phyloP scores from a whole-genome alignment of 2,888 invertebrate species.

The Ganaspis brasiliensis region DNA sequence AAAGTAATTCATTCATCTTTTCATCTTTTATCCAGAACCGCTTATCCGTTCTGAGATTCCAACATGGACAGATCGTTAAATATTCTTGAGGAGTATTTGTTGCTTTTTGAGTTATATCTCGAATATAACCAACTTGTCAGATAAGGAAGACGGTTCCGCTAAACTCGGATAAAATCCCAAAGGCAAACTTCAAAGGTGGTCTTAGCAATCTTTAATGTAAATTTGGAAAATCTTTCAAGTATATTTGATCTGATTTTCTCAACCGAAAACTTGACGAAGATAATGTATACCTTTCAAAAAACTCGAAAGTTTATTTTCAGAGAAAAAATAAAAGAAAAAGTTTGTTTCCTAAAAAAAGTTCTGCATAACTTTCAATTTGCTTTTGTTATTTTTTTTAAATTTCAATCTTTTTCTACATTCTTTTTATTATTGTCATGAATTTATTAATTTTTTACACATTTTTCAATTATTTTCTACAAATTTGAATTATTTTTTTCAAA shows the following conservation, averaged over 20 bases:
- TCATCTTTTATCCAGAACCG: constrained; percentile 23
- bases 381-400: too few relatives aligned
- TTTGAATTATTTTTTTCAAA: too few relatives aligned
- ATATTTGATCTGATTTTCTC: constrained; percentile 5
- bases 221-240: constrained; percentile 11
- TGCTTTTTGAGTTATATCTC: constrained; percentile 34
- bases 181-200: constrained; percentile 29
- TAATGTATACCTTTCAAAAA: not conserved
- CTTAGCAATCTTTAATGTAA: constrained; percentile 20
- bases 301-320: not conserved
- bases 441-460: too few relatives aligned
- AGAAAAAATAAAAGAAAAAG: too few relatives aligned
- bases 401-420: too few relatives aligned
- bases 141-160: constrained; percentile 5
- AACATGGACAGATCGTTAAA: constrained; percentile 12
- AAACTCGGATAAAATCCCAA: constrained; percentile 15
- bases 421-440: too few relatives aligned
- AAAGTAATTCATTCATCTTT: constrained; percentile 26
- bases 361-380: too few relatives aligned
- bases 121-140: constrained; percentile 36
- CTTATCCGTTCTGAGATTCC: constrained; percentile 14
- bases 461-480: too few relatives aligned
- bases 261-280: not conserved
- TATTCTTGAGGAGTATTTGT: constrained; percentile 28
- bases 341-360: too few relatives aligned